These are phyloP conservation scores for Cybosia mesomella DNA, from an alignment of 2,888 invertebrate genomes.

Conservation along the genomic window DNA sequence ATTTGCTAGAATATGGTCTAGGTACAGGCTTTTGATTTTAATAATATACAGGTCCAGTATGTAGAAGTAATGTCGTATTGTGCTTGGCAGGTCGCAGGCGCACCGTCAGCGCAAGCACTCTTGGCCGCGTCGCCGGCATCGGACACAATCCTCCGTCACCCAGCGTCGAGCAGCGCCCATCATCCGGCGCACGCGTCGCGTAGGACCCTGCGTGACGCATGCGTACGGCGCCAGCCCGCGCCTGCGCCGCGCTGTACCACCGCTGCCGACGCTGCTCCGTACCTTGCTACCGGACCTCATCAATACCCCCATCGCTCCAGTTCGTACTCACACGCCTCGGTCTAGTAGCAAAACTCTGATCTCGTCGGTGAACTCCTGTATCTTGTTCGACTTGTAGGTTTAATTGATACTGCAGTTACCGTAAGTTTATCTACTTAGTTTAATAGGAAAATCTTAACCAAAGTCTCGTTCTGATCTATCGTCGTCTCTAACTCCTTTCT, in stretches of 20 bases:
- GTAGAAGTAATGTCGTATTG: not conserved
- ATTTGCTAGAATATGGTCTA: too few species aligned
- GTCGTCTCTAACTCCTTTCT: slow-evolving; percentile 66
- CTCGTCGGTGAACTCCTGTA: slow-evolving; percentile 53
- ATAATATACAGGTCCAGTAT: not conserved
- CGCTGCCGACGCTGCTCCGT: slow-evolving; percentile 50
- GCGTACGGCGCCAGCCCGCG: slow-evolving; percentile 34
- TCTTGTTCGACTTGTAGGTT: slow-evolving; percentile 65
- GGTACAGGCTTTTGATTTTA: too few species aligned
- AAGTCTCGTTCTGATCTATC: slow-evolving; percentile 76
- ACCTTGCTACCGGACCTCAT: slow-evolving; percentile 38
- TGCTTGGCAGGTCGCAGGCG: slow-evolving; percentile 65
- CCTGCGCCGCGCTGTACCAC: slow-evolving; percentile 44
- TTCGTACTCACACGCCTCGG: slow-evolving; percentile 34
- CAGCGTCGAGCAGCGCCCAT: slow-evolving; percentile 23
- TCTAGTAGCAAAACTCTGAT: slow-evolving; percentile 51
- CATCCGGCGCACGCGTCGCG: slow-evolving; percentile 31
- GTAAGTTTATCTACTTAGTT: slow-evolving; percentile 82
- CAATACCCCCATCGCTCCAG: slow-evolving; percentile 37
- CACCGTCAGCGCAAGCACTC: slow-evolving; percentile 39
- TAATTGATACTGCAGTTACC: slow-evolving; percentile 82
- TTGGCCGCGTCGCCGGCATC: slow-evolving; percentile 47
- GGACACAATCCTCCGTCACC: slow-evolving; percentile 26
- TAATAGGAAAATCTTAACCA: slow-evolving; percentile 83
- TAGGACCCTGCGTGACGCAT: slow-evolving; percentile 20